A percentile compares a stretch with the other conserved stretches of the same genome.
phyloP scores from a whole-genome alignment of 2,113 vertebrate genomes.

The Strigops habroptila region DNA sequence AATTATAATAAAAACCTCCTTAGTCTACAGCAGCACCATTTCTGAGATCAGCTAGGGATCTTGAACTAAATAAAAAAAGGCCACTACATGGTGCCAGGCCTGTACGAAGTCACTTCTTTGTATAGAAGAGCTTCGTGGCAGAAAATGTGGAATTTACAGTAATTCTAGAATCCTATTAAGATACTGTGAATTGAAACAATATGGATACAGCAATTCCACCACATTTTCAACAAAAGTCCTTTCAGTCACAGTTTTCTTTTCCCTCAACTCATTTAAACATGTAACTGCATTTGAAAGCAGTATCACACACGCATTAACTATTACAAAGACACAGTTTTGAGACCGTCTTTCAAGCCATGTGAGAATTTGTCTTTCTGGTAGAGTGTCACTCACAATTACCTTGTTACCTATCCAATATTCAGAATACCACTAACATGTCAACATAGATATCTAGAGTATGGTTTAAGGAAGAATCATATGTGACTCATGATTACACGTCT shows the following conservation, averaged over 20 bases:
- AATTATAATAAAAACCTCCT: background rate
- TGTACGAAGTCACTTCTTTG: background rate
- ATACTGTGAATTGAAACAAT: background rate
- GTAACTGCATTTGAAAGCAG: constrained; percentile 10
- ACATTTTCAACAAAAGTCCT: background rate
- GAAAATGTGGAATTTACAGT: background rate
- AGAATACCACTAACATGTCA: background rate
- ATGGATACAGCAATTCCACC: background rate
- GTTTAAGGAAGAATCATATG: constrained; percentile 1
- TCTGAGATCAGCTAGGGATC: background rate
- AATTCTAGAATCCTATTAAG: background rate
- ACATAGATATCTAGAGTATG: background rate
- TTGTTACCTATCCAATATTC: constrained; percentile 4
- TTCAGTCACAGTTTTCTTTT: constrained; percentile 30
- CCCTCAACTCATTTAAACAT: constrained; percentile 13
- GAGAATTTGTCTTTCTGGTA: constrained; percentile 51
- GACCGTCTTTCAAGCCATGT: constrained; percentile 31
- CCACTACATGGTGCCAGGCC: background rate
- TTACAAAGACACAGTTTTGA: background rate
- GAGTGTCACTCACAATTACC: constrained; percentile 27
- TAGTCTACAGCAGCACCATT: background rate
- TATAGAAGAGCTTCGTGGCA: background rate
- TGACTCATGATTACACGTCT: background rate
- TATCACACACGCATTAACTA: background rate
- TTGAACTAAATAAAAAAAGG: background rate